Evolutionary conservation across 2,888 invertebrate genomes (phyloP).

Genomic region (Eupelmus urozonus): DNA sequence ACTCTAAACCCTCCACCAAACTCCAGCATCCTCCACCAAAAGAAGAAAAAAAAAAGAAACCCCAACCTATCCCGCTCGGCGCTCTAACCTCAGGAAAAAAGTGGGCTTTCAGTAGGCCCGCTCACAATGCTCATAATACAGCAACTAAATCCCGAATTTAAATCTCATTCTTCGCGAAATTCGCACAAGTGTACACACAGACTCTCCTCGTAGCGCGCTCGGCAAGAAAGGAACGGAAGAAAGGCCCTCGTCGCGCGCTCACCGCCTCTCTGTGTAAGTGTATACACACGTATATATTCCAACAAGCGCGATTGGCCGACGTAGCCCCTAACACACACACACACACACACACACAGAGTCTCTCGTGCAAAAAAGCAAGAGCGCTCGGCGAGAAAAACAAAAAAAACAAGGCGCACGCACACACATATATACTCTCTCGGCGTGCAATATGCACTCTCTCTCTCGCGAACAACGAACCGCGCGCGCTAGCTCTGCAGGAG

Average conservation of each 20-base stretch:
- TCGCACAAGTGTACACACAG: conserved; percentile 34
- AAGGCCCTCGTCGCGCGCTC: conserved; percentile 6
- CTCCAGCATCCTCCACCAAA: too few relatives aligned
- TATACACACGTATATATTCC: background rate
- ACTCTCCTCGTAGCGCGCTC: background rate
- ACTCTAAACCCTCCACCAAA: too few relatives aligned
- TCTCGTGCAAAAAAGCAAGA: background rate
- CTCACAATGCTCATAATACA: conserved; percentile 51
- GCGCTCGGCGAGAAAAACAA: background rate
- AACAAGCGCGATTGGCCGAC: background rate
- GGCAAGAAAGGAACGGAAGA: conserved; percentile 12
- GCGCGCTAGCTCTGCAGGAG: conserved; percentile 22
- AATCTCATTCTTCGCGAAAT: conserved; percentile 50
- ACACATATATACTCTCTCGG: conserved; percentile 6
- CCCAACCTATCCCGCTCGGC: background rate
- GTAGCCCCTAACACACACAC: conserved; percentile 7
- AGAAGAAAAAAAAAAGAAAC: background rate
- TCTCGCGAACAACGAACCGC: conserved; percentile 62
- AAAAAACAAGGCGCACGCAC: background rate
- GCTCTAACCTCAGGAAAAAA: background rate
- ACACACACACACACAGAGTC: conserved; percentile 10
- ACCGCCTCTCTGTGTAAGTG: background rate
- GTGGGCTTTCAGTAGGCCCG: background rate
- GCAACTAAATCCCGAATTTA: conserved; percentile 58
- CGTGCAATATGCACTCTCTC: conserved; percentile 60